Evolutionary conservation across 2,888 invertebrate species (phyloP).

Genomic region (Brachypterus glaber): DNA sequence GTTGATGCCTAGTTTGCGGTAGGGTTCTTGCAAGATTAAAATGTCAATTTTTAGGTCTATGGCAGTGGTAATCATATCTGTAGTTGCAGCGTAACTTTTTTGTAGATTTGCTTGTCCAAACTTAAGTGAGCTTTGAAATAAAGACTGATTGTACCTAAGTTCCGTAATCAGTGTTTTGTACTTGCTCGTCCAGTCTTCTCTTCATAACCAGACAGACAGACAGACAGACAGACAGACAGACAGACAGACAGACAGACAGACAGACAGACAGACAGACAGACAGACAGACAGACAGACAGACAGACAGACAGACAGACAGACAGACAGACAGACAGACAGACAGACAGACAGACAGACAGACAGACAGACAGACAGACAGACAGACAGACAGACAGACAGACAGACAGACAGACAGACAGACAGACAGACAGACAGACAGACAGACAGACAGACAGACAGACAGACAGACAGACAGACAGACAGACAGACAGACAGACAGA

Average conservation of each 20-base stretch:
- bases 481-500: conserved; percentile 1
- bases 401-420: conserved; percentile 1
- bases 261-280: conserved; percentile 1
- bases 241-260: conserved; percentile 1
- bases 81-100: too few relatives aligned
- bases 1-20: too few relatives aligned
- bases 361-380: conserved; percentile 1
- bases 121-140: too few relatives aligned
- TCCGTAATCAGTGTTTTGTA: too few relatives aligned
- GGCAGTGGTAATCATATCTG: too few relatives aligned
- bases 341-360: conserved; percentile 1
- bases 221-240: conserved; percentile 1
- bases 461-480: conserved; percentile 1
- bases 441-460: conserved; percentile 1
- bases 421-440: conserved; percentile 1
- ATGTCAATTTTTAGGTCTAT: too few relatives aligned
- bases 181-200: too few relatives aligned
- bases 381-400: conserved; percentile 1
- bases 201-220: neutral
- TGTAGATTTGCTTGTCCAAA: too few relatives aligned
- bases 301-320: conserved; percentile 1
- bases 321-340: conserved; percentile 1
- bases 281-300: conserved; percentile 1
- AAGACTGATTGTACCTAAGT: too few relatives aligned
- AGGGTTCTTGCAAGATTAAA: too few relatives aligned